A percentile compares a stretch with the other conserved stretches of the same genome.
Evolutionary conservation across 2,888 invertebrate species (phyloP).

Genomic region (Rhagium mordax): DNA sequence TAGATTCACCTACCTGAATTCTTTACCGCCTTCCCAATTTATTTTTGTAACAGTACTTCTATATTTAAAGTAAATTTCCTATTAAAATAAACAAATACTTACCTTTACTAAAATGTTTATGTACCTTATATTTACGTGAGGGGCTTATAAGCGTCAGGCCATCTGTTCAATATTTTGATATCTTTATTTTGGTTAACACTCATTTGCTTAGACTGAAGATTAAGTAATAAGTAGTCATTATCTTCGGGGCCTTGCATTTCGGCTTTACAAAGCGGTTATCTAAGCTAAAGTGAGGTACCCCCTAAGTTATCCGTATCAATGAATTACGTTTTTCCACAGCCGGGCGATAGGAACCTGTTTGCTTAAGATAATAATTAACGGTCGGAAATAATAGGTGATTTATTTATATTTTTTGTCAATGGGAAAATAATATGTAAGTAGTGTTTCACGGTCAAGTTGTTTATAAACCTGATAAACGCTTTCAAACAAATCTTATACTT

Average conservation of each 20-base stretch:
- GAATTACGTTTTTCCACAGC: no score
- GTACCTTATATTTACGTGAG: not conserved
- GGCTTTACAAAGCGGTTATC: not conserved
- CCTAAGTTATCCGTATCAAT: no score
- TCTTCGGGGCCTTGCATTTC: not conserved
- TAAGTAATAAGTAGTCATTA: not conserved
- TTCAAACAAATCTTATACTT: no score
- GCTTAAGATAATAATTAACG: no score
- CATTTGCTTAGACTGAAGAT: not conserved
- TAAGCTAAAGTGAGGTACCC: no score
- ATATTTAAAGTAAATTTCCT: conserved; percentile 15
- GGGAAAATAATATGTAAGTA: no score
- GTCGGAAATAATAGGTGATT: no score
- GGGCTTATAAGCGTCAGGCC: conserved; percentile 20
- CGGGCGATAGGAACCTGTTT: no score
- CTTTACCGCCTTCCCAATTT: not conserved
- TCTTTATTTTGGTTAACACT: not conserved
- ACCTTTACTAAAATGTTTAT: conserved; percentile 26
- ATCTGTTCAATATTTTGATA: conserved; percentile 14
- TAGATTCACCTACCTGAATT: not conserved
- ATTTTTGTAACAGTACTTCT: not conserved
- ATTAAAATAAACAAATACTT: conserved; percentile 15
- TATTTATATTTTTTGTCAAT: no score
- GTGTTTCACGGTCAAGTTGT: no score
- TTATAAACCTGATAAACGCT: no score